These are phyloP conservation scores for Montipora sp. DNA, from an alignment of 64 coral and sea anemone species.

Conservation along the genomic window DNA sequence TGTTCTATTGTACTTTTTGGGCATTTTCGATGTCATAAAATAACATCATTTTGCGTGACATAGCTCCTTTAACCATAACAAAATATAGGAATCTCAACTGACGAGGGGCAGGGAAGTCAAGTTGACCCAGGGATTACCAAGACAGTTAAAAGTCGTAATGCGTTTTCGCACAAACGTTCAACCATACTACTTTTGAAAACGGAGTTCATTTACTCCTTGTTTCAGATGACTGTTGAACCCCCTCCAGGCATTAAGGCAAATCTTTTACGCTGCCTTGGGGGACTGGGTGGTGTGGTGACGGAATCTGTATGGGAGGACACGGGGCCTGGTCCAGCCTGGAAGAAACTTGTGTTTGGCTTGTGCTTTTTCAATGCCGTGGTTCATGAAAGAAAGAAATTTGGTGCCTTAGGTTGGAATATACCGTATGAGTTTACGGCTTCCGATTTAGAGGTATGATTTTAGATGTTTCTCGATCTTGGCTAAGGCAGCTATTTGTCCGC, in stretches of 20 bases:
- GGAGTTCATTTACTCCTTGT: background rate
- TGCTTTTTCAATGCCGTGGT: slow-evolving; percentile 98
- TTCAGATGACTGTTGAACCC: slow-evolving; percentile 95
- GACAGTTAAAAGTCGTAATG: no score
- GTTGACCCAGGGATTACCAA: no score
- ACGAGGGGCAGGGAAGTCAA: no score
- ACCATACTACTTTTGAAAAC: background rate
- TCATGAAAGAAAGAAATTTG: slow-evolving; percentile 94
- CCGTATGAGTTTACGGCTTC: slow-evolving; percentile 92
- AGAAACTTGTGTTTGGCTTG: slow-evolving; percentile 92
- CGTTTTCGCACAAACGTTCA: no score
- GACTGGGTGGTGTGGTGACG: slow-evolving; percentile 87
- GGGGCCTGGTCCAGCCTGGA: slow-evolving; percentile 84
- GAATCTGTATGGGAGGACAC: slow-evolving; percentile 85
- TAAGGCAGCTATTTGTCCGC: no score
- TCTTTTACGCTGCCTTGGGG: slow-evolving; percentile 86
- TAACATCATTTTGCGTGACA: no score
- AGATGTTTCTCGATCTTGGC: background rate
- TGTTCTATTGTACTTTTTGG: no score
- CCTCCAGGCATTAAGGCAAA: slow-evolving; percentile 94
- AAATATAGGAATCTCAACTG: no score
- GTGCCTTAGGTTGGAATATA: slow-evolving; percentile 95
- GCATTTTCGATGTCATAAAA: no score
- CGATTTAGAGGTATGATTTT: slow-evolving; percentile 84
- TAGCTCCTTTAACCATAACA: no score